These are phyloP conservation scores for Cheilosia soror DNA, from an alignment of 2,888 invertebrate species.

Conservation along the genomic window DNA sequence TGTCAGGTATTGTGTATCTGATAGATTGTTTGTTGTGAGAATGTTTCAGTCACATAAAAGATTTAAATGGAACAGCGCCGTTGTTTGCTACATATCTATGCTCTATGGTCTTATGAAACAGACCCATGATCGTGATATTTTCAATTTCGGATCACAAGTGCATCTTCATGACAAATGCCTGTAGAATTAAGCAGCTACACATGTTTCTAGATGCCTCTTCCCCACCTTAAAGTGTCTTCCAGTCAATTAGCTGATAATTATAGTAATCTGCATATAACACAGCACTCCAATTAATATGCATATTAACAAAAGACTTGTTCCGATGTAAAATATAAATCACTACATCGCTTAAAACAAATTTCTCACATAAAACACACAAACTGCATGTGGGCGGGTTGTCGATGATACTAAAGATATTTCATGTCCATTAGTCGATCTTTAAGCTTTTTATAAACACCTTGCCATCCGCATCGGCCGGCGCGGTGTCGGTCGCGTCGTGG, in stretches of 20 bases:
- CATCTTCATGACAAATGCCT: conserved; percentile 10
- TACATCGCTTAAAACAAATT: neutral
- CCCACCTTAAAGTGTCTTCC: neutral
- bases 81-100: no score
- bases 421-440: conserved; percentile 3
- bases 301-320: neutral
- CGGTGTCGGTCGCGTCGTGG: neutral
- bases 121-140: conserved; percentile 18
- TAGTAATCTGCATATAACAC: neutral
- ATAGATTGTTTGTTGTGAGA: conserved; percentile 69
- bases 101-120: neutral
- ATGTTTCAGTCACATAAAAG: conserved; percentile 8
- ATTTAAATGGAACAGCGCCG: neutral
- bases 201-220: no score
- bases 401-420: neutral
- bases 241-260: neutral
- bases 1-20: conserved; percentile 56
- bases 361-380: conserved; percentile 1
- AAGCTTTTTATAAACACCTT: conserved; percentile 5
- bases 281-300: neutral
- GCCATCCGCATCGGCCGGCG: neutral
- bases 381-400: conserved; percentile 3
- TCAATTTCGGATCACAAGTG: conserved; percentile 9
- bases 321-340: neutral
- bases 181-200: no score